Evolutionary conservation across 2,797 vertebrate species (phyloP).

Genomic region (Acanthornis magna): DNA sequence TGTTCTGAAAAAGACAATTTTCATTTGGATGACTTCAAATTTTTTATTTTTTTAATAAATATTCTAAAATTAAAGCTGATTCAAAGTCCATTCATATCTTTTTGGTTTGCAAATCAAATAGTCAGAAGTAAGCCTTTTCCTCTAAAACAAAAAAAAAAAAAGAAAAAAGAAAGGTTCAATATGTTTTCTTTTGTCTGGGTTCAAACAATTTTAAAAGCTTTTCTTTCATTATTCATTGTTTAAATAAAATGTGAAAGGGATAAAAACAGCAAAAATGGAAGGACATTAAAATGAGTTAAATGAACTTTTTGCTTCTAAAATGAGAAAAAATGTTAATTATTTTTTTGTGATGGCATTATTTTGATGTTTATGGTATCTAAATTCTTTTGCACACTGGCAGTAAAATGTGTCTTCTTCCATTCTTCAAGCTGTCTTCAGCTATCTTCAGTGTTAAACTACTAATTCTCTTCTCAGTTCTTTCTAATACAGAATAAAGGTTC

Average conservation of each 20-base stretch:
- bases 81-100: neutral
- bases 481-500: neutral
- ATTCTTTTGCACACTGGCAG: neutral
- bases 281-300: accelerated
- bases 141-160: neutral
- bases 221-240: neutral
- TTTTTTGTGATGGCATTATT: neutral
- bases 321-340: neutral
- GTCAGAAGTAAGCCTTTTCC: neutral
- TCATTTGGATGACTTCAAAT: neutral
- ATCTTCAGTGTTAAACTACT: neutral
- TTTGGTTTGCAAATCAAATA: neutral
- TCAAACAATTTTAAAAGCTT: neutral
- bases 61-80: neutral
- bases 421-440: neutral
- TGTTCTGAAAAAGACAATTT: neutral
- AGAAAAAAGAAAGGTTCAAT: neutral
- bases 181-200: neutral
- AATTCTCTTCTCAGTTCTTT: neutral
- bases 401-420: neutral
- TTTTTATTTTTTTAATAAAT: slow-evolving; percentile 22
- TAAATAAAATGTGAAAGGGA: neutral
- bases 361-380: neutral
- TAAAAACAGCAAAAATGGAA: neutral
- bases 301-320: neutral